Evolutionary conservation across 2,888 invertebrate species (phyloP).

Genomic region (Chesias legatella): DNA sequence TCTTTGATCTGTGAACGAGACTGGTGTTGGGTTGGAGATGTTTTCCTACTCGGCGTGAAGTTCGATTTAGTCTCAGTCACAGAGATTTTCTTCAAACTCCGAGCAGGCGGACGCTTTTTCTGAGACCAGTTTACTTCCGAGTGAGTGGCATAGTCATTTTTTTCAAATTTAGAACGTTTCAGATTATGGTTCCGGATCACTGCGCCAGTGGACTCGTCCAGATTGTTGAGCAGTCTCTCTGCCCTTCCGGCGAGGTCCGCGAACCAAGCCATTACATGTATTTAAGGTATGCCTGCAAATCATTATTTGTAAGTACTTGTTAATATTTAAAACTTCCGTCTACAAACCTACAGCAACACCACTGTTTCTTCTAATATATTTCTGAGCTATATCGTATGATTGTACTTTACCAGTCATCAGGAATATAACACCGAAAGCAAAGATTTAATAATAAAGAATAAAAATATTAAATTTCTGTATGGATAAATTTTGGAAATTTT

Average conservation of each 20-base stretch:
- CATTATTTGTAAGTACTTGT: no score
- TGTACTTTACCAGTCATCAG: constrained; percentile 18
- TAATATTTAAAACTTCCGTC: no score
- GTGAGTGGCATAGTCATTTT: constrained; percentile 29
- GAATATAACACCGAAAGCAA: constrained; percentile 15
- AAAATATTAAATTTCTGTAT: constrained; percentile 5
- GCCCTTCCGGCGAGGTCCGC: constrained; percentile 87
- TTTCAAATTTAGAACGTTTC: constrained; percentile 42
- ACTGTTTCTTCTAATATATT: no score
- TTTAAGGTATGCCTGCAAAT: constrained; percentile 37
- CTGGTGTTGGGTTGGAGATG: constrained; percentile 34
- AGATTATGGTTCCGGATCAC: constrained; percentile 74
- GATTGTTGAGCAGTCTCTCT: constrained; percentile 85
- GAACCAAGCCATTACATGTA: constrained; percentile 84
- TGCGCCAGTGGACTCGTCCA: constrained; percentile 87
- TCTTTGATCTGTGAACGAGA: constrained; percentile 35
- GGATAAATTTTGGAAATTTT: constrained; percentile 14
- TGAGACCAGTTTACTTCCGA: constrained; percentile 38
- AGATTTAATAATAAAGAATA: no score
- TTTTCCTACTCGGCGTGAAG: constrained; percentile 35
- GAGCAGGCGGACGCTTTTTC: constrained; percentile 38
- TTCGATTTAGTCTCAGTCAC: constrained; percentile 42
- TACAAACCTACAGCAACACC: background rate
- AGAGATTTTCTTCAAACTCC: constrained; percentile 40
- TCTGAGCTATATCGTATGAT: background rate